Evolutionary conservation across 2,888 invertebrate genomes (phyloP).

Genomic region (Corythucha ciliata): DNA sequence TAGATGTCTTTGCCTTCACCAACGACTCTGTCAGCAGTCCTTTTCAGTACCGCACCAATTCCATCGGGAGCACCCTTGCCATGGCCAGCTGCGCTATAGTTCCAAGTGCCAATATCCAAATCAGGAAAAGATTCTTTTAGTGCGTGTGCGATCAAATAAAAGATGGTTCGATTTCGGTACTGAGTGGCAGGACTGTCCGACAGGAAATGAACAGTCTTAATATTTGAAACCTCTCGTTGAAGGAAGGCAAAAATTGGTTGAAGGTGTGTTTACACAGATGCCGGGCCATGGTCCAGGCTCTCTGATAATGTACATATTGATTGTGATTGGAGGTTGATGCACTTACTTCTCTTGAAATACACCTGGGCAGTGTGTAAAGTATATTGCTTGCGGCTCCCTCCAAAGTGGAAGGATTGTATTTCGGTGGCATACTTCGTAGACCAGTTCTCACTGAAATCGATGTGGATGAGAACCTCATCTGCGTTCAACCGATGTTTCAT

Average conservation of each 20-base stretch:
- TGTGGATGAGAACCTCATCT: too few species aligned
- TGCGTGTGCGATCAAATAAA: background rate
- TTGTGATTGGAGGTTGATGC: too few species aligned
- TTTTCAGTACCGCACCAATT: background rate
- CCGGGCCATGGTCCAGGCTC: slow-evolving; percentile 38
- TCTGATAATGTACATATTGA: slow-evolving; percentile 39
- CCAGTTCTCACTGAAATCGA: too few species aligned
- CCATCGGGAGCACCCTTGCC: background rate
- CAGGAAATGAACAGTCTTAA: background rate
- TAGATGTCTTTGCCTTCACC: too few species aligned
- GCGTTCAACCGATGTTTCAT: too few species aligned
- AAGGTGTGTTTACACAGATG: slow-evolving; percentile 41
- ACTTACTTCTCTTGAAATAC: too few species aligned
- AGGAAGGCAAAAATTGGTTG: slow-evolving; percentile 35
- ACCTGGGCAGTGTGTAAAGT: background rate
- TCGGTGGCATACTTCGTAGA: too few species aligned
- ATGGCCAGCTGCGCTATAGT: background rate
- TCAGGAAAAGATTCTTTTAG: background rate
- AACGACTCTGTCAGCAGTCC: too few species aligned
- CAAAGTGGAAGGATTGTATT: background rate
- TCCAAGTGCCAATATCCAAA: background rate
- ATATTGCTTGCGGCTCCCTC: background rate
- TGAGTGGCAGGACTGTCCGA: background rate
- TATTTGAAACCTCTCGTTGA: too few species aligned
- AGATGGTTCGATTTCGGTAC: background rate